Evolutionary conservation across 2,888 invertebrate species (phyloP).

Genomic region (Xanthostigma xanthostigma): DNA sequence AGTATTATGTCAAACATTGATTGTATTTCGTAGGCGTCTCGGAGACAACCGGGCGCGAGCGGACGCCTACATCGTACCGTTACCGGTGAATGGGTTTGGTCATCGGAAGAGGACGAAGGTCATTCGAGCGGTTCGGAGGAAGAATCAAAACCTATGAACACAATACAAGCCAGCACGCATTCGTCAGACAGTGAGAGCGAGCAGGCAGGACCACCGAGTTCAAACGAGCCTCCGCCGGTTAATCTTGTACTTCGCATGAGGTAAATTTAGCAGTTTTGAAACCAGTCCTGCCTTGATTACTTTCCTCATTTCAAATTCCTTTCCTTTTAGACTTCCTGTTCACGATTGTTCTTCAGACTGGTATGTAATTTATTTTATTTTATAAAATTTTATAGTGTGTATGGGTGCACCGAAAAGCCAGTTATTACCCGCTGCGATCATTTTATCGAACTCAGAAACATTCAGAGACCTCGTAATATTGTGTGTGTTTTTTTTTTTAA

Average conservation of each 20-base stretch:
- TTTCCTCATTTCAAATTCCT: slow-evolving; percentile 1
- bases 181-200: slow-evolving; percentile 31
- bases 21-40: slow-evolving; percentile 35
- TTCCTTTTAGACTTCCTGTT: background rate
- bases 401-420: too few species aligned
- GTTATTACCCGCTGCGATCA: too few species aligned
- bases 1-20: background rate
- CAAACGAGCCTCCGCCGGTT: slow-evolving; percentile 34
- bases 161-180: slow-evolving; percentile 23
- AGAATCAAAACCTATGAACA: slow-evolving; percentile 32
- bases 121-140: slow-evolving; percentile 38
- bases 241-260: slow-evolving; percentile 82
- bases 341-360: too few species aligned
- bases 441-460: too few species aligned
- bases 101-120: slow-evolving; percentile 80
- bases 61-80: slow-evolving; percentile 81
- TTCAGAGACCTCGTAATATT: too few species aligned
- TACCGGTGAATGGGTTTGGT: slow-evolving; percentile 98
- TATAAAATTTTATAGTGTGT: too few species aligned
- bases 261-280: slow-evolving; percentile 26
- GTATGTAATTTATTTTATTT: too few species aligned
- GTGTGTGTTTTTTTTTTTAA: too few species aligned
- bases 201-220: slow-evolving; percentile 21
- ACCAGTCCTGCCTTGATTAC: background rate
- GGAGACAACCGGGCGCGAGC: slow-evolving; percentile 74